These are phyloP conservation scores for Rosalia funebris DNA, from an alignment of 2,888 invertebrate genomes.

Conservation along the genomic window DNA sequence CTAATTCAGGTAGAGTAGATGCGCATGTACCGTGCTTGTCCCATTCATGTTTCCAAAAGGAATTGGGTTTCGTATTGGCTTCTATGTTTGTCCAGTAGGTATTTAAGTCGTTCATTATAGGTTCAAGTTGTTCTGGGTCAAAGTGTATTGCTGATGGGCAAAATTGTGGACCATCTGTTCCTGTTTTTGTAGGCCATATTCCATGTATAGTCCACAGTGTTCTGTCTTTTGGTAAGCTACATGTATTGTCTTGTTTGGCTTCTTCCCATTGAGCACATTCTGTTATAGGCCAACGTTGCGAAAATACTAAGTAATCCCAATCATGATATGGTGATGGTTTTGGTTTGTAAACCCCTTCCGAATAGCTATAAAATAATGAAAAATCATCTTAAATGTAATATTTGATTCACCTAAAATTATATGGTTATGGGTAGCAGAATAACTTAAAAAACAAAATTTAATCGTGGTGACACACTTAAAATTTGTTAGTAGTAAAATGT, in stretches of 20 bases:
- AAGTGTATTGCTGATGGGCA: slow-evolving; percentile 78
- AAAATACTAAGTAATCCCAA: slow-evolving; percentile 83
- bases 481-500: too few species aligned
- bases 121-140: slow-evolving; percentile 69
- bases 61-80: slow-evolving; percentile 65
- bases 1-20: slow-evolving; percentile 66
- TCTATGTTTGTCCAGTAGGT: slow-evolving; percentile 79
- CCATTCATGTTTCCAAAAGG: slow-evolving; percentile 86
- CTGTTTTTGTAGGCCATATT: slow-evolving; percentile 80
- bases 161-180: slow-evolving; percentile 74
- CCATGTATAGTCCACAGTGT: slow-evolving; percentile 84
- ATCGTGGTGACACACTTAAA: too few species aligned
- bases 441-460: too few species aligned
- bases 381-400: too few species aligned
- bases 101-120: slow-evolving; percentile 64
- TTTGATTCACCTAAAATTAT: too few species aligned
- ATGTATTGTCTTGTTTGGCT: slow-evolving; percentile 69
- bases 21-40: slow-evolving; percentile 86
- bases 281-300: slow-evolving; percentile 83
- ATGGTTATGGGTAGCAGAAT: too few species aligned
- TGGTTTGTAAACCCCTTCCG: slow-evolving; percentile 28
- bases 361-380: slow-evolving; percentile 11
- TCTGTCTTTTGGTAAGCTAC: slow-evolving; percentile 70
- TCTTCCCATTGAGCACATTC: slow-evolving; percentile 79
- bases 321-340: slow-evolving; percentile 43